These are phyloP conservation scores for Agrilus planipennis DNA, from an alignment of 1,140 invertebrate species.

Conservation along the genomic window DNA sequence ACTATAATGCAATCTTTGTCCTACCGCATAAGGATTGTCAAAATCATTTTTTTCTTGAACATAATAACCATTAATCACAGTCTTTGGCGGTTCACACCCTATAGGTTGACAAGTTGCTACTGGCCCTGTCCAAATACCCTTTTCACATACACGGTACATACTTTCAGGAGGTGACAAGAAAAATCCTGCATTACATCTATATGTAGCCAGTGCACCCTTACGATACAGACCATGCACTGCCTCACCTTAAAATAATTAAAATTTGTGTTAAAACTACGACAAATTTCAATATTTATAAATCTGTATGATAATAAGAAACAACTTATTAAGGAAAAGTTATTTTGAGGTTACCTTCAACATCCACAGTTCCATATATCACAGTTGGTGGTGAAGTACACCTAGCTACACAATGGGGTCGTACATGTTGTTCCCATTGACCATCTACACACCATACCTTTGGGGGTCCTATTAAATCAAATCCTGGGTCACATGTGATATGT, in stretches of 20 bases:
- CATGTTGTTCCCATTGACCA: constrained; percentile 21
- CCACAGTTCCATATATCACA: constrained; percentile 17
- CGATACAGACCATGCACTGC: constrained; percentile 16
- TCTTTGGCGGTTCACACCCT: constrained; percentile 20
- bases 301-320: too few relatives aligned
- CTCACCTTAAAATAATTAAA: too few relatives aligned
- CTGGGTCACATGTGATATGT: constrained; percentile 15
- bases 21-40: constrained; percentile 15
- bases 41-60: constrained; percentile 19
- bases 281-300: too few relatives aligned
- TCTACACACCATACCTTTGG: constrained; percentile 18
- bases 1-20: constrained; percentile 29
- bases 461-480: constrained; percentile 20
- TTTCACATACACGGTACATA: constrained; percentile 26
- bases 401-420: constrained; percentile 16
- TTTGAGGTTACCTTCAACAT: constrained; percentile 13
- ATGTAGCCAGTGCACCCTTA: constrained; percentile 27
- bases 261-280: too few relatives aligned
- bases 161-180: constrained; percentile 22
- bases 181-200: constrained; percentile 25
- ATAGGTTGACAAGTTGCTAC: constrained; percentile 21
- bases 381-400: constrained; percentile 21
- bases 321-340: too few relatives aligned
- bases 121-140: constrained; percentile 30
- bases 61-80: constrained; percentile 28